Evolutionary conservation across 1,140 invertebrate genomes (phyloP).

Genomic region (Macrobrachium nipponense): DNA sequence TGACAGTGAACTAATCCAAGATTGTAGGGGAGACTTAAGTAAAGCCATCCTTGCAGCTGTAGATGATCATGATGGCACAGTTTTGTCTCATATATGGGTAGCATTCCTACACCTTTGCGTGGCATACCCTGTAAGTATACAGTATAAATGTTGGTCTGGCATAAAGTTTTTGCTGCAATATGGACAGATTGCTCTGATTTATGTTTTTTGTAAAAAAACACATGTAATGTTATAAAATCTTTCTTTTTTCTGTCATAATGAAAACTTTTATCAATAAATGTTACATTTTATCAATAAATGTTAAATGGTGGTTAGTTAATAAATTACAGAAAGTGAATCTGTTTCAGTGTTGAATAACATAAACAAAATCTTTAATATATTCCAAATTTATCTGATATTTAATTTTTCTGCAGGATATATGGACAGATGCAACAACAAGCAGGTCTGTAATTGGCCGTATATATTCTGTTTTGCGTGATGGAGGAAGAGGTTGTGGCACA

Average conservation of each 20-base stretch:
- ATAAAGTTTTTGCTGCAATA: neutral
- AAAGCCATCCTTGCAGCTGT: slow-evolving; percentile 77
- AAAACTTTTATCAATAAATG: no score
- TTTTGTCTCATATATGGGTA: slow-evolving; percentile 80
- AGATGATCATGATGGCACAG: slow-evolving; percentile 78
- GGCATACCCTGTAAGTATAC: slow-evolving; percentile 73
- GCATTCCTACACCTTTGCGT: slow-evolving; percentile 74
- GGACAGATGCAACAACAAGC: slow-evolving; percentile 74
- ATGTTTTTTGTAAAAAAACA: no score
- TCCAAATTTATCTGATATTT: neutral
- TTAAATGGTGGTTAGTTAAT: neutral
- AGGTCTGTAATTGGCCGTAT: slow-evolving; percentile 81
- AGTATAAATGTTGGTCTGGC: neutral
- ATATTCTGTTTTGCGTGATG: slow-evolving; percentile 75
- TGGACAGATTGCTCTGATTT: no score
- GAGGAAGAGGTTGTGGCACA: slow-evolving; percentile 77
- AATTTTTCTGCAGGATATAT: slow-evolving; percentile 75
- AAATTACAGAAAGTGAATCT: no score
- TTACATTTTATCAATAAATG: no score
- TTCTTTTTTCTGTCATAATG: no score
- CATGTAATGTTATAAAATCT: no score
- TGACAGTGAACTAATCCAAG: slow-evolving; percentile 68
- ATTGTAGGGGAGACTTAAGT: slow-evolving; percentile 70
- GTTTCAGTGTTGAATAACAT: neutral
- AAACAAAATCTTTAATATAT: neutral